Evolutionary conservation across 2,113 vertebrate genomes (phyloP), one percentile per base, ranked within the genome.

Genomic region (Otus sunia): DNA sequence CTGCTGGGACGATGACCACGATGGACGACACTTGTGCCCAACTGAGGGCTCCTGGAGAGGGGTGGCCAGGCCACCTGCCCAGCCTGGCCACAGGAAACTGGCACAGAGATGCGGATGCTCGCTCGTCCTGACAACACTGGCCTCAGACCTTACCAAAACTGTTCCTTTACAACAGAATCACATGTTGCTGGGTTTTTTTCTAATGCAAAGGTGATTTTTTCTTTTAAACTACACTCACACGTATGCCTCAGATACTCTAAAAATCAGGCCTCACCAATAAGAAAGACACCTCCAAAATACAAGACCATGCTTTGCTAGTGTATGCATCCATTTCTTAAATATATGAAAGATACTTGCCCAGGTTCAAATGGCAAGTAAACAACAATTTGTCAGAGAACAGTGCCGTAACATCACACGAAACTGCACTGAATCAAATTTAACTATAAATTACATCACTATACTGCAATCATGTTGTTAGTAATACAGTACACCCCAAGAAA

Each of bases 21-120:
- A 30, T 1, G 39, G 39, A 41, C 5, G 3, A 49, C 39, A 22
- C 37, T 12, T 15, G 37, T 5, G 27, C n/a, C 50, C 69, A 81
- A 15, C 14, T 4, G 29, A 41, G 52, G 39, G 34, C 30, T 72
- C 11, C 0, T 10, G 37, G 39, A 69, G n/a, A 64, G 62, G 19
- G 22, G n/a, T 16, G 50, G 21, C 45, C 34, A 1, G 1, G 64
- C 19, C 50, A 55, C 39, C 25, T 18, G 30, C 37, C 37, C 26
- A 16, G 39, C n/a, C 4, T 1, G 0, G 27, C 3, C 45, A 26
- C 1, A 2, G 22, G 22, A 6, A 60, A 15, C 37, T 0, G 1
- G 34, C 66, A 52, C 59, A 55, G 18, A 43, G 43, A 32, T 2
- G 0, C 0, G 0, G 20, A 6, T 26, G 53, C 26, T 37, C 2